Evolutionary conservation across 2,888 invertebrate species (phyloP).

Genomic region (Volucella bombylans): DNA sequence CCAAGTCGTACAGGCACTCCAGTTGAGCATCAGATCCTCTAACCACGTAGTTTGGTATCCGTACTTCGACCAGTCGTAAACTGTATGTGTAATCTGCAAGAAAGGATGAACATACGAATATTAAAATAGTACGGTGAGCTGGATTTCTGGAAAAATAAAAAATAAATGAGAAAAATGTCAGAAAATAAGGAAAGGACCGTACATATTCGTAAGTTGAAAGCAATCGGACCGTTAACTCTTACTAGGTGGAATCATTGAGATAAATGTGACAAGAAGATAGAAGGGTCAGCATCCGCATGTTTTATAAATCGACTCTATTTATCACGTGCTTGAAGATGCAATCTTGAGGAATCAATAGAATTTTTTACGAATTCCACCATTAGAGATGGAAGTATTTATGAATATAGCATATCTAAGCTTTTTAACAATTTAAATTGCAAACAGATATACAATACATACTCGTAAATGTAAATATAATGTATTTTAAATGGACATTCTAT

Average conservation of each 20-base stretch:
- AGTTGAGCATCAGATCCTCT: slow-evolving; percentile 89
- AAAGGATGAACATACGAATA: slow-evolving; percentile 26
- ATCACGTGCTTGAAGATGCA: not conserved
- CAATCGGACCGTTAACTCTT: slow-evolving; percentile 12
- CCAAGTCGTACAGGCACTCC: slow-evolving; percentile 92
- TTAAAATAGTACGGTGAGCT: slow-evolving; percentile 24
- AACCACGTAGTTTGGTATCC: slow-evolving; percentile 91
- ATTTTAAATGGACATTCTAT: too few relatives aligned
- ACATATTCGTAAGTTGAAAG: not conserved
- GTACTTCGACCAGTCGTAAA: slow-evolving; percentile 89
- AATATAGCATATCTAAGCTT: too few relatives aligned
- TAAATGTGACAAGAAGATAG: slow-evolving; percentile 17
- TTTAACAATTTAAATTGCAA: too few relatives aligned
- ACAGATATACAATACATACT: too few relatives aligned
- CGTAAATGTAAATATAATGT: too few relatives aligned
- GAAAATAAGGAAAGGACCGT: slow-evolving; percentile 37
- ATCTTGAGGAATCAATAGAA: not conserved
- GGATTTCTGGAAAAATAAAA: slow-evolving; percentile 24
- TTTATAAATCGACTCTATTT: not conserved
- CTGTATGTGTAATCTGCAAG: slow-evolving; percentile 83
- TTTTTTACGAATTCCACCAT: slow-evolving; percentile 1
- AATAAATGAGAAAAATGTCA: not conserved
- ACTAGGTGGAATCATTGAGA: slow-evolving; percentile 49
- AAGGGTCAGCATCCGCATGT: not conserved
- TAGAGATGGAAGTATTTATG: not conserved